Evolutionary conservation across 1,140 invertebrate genomes (phyloP).

Genomic region (Aphelenchoides avenae): DNA sequence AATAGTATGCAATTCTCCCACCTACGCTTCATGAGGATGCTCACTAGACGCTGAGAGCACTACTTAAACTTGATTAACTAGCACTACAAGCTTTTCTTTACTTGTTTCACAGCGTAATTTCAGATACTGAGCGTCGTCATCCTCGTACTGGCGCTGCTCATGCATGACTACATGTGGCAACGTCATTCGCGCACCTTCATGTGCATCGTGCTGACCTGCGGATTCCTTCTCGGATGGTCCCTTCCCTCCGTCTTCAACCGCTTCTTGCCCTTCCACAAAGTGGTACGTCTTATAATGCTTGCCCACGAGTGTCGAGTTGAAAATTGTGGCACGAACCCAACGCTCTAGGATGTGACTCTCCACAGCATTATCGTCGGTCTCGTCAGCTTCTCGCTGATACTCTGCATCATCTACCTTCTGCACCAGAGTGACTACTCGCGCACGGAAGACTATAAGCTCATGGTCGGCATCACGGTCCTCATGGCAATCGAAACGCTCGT

Average conservation of each 20-base stretch:
- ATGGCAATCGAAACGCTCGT: slow-evolving; percentile 33
- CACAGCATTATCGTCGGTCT: slow-evolving; percentile 29
- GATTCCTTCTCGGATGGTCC: slow-evolving; percentile 42
- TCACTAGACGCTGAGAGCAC: no score
- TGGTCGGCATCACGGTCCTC: slow-evolving; percentile 31
- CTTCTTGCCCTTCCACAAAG: slow-evolving; percentile 38
- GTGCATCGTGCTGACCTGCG: slow-evolving; percentile 23
- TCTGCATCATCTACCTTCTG: slow-evolving; percentile 33
- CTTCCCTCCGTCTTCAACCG: slow-evolving; percentile 39
- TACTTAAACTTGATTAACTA: no score
- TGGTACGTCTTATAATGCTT: slow-evolving; percentile 12
- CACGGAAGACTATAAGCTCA: slow-evolving; percentile 29
- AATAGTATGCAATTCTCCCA: slow-evolving; percentile 18
- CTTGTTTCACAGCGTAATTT: slow-evolving; percentile 11
- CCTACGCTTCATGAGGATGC: neutral
- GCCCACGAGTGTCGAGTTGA: neutral
- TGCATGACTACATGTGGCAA: slow-evolving; percentile 31
- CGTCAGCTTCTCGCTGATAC: slow-evolving; percentile 32
- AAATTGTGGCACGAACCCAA: neutral
- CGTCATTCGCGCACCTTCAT: slow-evolving; percentile 30
- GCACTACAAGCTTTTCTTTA: no score
- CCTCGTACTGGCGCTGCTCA: slow-evolving; percentile 34
- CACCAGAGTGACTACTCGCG: slow-evolving; percentile 25
- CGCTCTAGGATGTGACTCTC: slow-evolving; percentile 22
- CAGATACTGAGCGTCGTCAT: slow-evolving; percentile 32